Evolutionary conservation across 2,888 invertebrate species (phyloP).

Genomic region (Zonitis immaculata): DNA sequence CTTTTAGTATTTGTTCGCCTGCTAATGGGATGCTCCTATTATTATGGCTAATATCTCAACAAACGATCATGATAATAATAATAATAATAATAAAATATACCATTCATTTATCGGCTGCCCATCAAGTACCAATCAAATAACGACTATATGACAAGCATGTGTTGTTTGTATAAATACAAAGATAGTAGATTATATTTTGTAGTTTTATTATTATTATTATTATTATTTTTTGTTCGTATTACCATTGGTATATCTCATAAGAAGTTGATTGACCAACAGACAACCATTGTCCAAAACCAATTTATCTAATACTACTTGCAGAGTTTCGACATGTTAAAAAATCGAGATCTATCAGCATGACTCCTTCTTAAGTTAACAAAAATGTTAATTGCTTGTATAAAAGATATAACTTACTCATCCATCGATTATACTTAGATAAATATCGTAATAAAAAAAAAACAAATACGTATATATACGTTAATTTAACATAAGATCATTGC

Average conservation of each 20-base stretch:
- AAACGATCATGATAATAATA: slow-evolving; percentile 33
- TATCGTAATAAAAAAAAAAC: no score
- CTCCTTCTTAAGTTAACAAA: slow-evolving; percentile 38
- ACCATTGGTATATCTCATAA: no score
- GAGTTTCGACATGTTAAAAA: slow-evolving; percentile 19
- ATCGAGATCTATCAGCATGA: slow-evolving; percentile 36
- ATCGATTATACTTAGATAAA: no score
- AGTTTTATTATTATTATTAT: slow-evolving; percentile 3
- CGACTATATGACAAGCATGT: slow-evolving; percentile 14
- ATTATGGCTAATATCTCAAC: slow-evolving; percentile 14
- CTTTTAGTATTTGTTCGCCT: no score
- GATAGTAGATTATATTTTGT: slow-evolving; percentile 29
- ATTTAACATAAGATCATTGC: not conserved
- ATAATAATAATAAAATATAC: no score
- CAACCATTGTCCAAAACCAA: slow-evolving; percentile 26
- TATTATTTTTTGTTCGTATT: no score
- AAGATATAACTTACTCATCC: slow-evolving; percentile 43
- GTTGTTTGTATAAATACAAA: slow-evolving; percentile 32
- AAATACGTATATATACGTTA: no score
- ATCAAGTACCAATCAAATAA: slow-evolving; percentile 38
- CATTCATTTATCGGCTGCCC: slow-evolving; percentile 34
- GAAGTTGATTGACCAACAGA: slow-evolving; percentile 21
- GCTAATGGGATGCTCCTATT: no score
- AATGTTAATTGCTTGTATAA: slow-evolving; percentile 45
- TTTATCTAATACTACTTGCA: slow-evolving; percentile 24